phyloP scores from a whole-genome alignment of 2,797 vertebrate genomes.

The Mus spretus region DNA sequence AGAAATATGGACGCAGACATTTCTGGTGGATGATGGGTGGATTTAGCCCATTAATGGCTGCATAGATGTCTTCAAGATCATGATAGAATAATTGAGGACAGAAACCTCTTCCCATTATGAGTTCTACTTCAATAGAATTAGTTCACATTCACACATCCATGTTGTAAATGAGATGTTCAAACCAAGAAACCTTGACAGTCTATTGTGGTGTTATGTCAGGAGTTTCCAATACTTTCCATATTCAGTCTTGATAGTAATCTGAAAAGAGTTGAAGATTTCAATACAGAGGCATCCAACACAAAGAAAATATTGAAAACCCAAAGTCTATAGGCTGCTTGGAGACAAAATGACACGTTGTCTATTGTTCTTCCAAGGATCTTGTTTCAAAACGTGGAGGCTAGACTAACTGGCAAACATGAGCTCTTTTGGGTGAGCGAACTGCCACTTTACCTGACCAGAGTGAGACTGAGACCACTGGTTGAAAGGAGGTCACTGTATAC shows the following conservation, averaged over 20 bases:
- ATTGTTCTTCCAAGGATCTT: neutral
- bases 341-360: neutral
- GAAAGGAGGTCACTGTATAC: neutral
- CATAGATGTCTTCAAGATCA: conserved; percentile 42
- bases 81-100: neutral
- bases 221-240: neutral
- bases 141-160: neutral
- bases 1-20: conserved; percentile 14
- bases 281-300: neutral
- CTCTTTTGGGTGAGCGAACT: neutral
- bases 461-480: neutral
- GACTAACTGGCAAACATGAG: neutral
- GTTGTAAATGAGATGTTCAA: conserved; percentile 8
- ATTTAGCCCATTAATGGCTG: neutral
- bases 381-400: neutral
- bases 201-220: neutral
- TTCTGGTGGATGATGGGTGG: neutral
- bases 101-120: neutral
- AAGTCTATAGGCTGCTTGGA: neutral
- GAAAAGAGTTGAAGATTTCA: conserved; percentile 15
- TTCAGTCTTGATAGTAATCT: neutral
- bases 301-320: neutral
- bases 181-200: neutral
- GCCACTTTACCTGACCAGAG: neutral
- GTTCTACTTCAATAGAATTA: neutral